Conservation (phyloP, 2,888 invertebrate genomes). For the Hypena proboscidalis region DNA sequence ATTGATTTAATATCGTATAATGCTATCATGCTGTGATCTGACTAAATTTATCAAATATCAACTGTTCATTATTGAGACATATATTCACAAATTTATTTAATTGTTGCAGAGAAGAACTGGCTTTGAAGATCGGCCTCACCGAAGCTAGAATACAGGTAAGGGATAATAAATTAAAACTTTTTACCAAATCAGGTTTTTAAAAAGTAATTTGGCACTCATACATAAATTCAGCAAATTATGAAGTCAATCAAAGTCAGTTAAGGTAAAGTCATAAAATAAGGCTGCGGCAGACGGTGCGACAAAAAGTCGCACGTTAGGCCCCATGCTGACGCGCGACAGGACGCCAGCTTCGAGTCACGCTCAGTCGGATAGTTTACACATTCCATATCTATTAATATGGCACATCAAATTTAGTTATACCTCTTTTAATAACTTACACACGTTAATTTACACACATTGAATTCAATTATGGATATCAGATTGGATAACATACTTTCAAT, state of each 20-base stretch:
- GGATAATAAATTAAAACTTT: constrained; percentile 16
- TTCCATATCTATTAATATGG: constrained; percentile 46
- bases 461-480: constrained; percentile 36
- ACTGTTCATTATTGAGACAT: constrained; percentile 1
- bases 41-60: not conserved
- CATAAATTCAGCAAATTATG: constrained; percentile 34
- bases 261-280: constrained; percentile 44
- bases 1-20: not conserved
- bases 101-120: constrained; percentile 95
- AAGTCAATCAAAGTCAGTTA: constrained; percentile 35
- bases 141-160: constrained; percentile 97
- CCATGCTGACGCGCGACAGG: constrained; percentile 57
- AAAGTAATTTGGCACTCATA: constrained; percentile 25
- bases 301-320: constrained; percentile 65
- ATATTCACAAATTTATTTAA: constrained; percentile 37
- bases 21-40: not conserved
- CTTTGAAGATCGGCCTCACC: constrained; percentile 96
- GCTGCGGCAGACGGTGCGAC: constrained; percentile 38
- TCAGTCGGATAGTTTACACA: constrained; percentile 42
- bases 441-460: constrained; percentile 28
- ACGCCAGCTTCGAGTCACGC: constrained; percentile 40
- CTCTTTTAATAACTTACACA: constrained; percentile 32
- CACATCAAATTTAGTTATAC: constrained; percentile 42
- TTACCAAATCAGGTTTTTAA: not conserved
- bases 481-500: constrained; percentile 16